A percentile compares a stretch with the other conserved stretches of the same genome.
These are phyloP conservation scores for Pampusana beccarii DNA, from an alignment of 2,113 vertebrate species.

Conservation along the genomic window DNA sequence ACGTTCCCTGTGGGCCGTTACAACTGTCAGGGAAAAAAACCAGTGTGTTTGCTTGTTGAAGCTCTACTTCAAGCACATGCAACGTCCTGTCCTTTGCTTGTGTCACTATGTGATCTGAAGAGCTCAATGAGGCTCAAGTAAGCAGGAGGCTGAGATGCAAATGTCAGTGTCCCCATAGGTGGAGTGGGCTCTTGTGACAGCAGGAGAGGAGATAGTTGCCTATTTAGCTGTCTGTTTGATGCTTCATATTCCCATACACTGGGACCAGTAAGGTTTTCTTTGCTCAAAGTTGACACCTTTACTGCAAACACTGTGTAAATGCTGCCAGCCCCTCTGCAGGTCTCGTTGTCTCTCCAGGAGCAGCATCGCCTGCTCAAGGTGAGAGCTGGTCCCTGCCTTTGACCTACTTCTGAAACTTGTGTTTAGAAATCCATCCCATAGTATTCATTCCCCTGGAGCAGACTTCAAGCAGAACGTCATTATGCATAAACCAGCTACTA, in stretches of 20 bases:
- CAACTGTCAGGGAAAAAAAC: background rate
- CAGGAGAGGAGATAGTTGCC: background rate
- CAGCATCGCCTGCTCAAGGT: background rate
- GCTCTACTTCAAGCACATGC: background rate
- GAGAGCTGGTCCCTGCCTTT: background rate
- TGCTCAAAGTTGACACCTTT: background rate
- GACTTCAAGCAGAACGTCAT: background rate
- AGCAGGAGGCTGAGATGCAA: background rate
- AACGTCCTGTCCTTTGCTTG: background rate
- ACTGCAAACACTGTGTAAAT: background rate
- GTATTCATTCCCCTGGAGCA: background rate
- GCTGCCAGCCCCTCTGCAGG: fast-evolving
- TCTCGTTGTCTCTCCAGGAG: background rate
- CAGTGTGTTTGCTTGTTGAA: background rate
- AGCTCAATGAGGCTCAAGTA: background rate
- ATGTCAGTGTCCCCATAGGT: background rate
- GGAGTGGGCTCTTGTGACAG: background rate
- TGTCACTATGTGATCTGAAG: background rate
- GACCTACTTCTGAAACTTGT: background rate
- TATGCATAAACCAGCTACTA: background rate
- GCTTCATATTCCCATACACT: background rate
- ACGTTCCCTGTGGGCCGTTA: background rate
- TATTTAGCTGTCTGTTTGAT: background rate
- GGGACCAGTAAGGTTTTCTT: background rate
- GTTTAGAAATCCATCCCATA: background rate